A percentile compares a stretch with the other conserved stretches of the same genome.
These are phyloP conservation scores for Pelusios castaneus DNA, from an alignment of 2,113 vertebrate genomes.

Conservation along the genomic window DNA sequence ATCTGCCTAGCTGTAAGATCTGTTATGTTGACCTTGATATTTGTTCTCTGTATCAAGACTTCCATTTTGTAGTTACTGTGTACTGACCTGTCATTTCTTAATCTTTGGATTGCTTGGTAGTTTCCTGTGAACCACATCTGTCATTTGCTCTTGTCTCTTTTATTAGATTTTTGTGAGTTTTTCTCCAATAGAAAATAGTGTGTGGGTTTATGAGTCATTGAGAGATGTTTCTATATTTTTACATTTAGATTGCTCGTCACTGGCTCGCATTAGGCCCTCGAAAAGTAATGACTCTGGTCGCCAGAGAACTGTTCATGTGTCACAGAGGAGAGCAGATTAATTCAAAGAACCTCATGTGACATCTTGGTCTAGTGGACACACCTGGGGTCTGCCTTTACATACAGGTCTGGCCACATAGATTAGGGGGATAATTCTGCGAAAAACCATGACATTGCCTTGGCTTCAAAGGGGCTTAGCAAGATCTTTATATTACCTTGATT, in stretches of 20 bases:
- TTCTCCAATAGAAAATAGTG: conserved; percentile 24
- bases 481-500: neutral
- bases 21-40: neutral
- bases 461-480: neutral
- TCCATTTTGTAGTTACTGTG: neutral
- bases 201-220: conserved; percentile 4
- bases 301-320: conserved; percentile 15
- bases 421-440: neutral
- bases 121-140: conserved; percentile 2
- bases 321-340: conserved; percentile 16
- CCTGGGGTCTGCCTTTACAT: conserved; percentile 10
- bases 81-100: no score
- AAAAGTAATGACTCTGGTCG: neutral
- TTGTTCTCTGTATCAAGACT: neutral
- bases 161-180: conserved; percentile 26
- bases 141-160: conserved; percentile 39
- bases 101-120: no score
- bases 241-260: neutral
- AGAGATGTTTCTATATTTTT: neutral
- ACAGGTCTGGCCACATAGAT: neutral
- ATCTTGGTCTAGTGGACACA: conserved; percentile 41
- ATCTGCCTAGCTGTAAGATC: neutral
- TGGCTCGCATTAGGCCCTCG: conserved; percentile 20
- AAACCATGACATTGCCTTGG: neutral
- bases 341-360: conserved; percentile 42